A percentile compares a stretch with the other conserved stretches of the same genome.
phyloP scores from a whole-genome alignment of 2,113 vertebrate genomes.

The Sinocyclocheilus grahami region DNA sequence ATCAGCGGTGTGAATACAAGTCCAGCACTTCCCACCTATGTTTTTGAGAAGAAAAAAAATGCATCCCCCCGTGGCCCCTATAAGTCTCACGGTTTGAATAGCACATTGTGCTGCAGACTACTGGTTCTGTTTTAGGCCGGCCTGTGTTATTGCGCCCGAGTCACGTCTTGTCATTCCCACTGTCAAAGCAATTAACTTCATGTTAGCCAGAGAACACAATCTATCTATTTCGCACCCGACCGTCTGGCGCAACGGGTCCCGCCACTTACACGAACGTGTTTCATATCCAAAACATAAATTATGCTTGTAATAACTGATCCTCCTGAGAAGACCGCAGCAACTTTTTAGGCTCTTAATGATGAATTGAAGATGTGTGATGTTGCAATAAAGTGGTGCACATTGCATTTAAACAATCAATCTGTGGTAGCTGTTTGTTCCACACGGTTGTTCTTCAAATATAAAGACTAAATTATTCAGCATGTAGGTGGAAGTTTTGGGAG shows the following conservation, averaged over 20 bases:
- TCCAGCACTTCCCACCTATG: constrained; percentile 48
- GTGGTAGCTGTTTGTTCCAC: neutral
- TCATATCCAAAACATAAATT: constrained; percentile 42
- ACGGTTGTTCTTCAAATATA: neutral
- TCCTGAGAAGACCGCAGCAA: constrained; percentile 1
- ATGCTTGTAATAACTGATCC: constrained; percentile 29
- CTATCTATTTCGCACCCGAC: constrained; percentile 50
- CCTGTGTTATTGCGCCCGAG: constrained; percentile 44
- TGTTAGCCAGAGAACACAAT: constrained; percentile 48
- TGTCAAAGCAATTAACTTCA: constrained; percentile 58
- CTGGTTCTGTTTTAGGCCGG: constrained; percentile 44
- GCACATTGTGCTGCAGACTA: constrained; percentile 43
- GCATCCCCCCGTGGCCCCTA: constrained; percentile 29
- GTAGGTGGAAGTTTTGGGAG: constrained; percentile 11
- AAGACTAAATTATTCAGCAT: neutral
- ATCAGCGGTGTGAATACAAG: constrained; percentile 30
- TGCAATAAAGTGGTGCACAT: neutral
- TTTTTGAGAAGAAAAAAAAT: constrained; percentile 32
- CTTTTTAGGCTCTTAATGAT: constrained; percentile 1
- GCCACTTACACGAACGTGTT: neutral
- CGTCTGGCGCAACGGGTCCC: neutral
- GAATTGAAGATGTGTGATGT: neutral
- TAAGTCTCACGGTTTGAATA: constrained; percentile 55
- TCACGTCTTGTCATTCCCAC: constrained; percentile 56
- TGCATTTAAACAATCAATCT: neutral